Conservation (phyloP, 2,113 vertebrate genomes). For the Syrrhaptes paradoxus region DNA sequence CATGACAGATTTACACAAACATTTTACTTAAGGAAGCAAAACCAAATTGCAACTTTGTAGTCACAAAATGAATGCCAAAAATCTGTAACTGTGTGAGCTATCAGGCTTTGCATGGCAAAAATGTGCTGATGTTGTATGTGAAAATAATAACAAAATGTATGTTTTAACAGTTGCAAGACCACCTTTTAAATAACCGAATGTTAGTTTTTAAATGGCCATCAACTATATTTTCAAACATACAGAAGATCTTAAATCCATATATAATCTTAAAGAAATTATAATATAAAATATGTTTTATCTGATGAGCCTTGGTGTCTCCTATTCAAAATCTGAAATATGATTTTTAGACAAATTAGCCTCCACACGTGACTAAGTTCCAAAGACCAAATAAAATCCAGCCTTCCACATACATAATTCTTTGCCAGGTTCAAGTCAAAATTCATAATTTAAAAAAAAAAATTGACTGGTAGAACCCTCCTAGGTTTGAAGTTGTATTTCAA, state of each 20-base stretch:
- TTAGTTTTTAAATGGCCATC: neutral
- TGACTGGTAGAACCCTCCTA: neutral
- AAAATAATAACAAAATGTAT: neutral
- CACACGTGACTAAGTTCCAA: neutral
- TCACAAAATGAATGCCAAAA: neutral
- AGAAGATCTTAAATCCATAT: neutral
- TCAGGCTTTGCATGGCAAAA: neutral
- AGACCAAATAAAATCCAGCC: neutral
- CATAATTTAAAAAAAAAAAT: neutral
- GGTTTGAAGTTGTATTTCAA: neutral
- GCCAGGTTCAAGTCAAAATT: neutral
- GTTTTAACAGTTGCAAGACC: neutral
- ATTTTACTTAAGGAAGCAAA: neutral
- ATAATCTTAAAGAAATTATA: neutral
- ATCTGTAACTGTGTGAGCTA: neutral
- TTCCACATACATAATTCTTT: neutral
- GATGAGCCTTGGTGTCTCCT: neutral
- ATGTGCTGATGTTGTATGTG: neutral
- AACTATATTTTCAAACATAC: neutral
- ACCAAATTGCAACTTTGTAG: neutral
- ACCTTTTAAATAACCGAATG: neutral
- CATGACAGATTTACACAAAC: neutral
- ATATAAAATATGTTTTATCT: neutral
- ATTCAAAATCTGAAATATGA: neutral
- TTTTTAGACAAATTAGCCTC: neutral